Percentiles rank a stretch among this genome's conserved stretches.
These are phyloP conservation scores for Simalia tracyae DNA, from an alignment of 2,797 vertebrate genomes.

Conservation along the genomic window DNA sequence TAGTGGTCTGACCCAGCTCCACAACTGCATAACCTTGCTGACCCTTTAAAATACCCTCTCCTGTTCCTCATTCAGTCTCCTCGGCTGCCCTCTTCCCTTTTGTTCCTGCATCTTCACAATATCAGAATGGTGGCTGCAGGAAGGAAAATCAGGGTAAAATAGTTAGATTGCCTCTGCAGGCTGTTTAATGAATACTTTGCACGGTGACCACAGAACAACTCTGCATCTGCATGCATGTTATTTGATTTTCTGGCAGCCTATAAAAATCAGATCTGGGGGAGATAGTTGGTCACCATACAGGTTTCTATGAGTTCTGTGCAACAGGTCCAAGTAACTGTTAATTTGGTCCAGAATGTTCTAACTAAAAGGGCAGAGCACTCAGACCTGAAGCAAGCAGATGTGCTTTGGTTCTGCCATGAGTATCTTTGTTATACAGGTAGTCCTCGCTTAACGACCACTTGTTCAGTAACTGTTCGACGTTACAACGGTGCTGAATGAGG, in stretches of 20 bases:
- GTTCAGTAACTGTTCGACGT: neutral
- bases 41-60: neutral
- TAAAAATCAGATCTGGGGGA: slow-evolving; percentile 31
- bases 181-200: neutral
- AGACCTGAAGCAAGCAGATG: neutral
- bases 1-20: neutral
- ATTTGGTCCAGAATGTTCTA: slow-evolving; percentile 23
- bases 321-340: neutral
- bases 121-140: neutral
- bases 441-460: neutral
- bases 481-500: neutral
- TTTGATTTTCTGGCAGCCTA: neutral
- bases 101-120: neutral
- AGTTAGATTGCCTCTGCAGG: neutral
- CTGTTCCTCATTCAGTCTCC: neutral
- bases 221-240: slow-evolving; percentile 15
- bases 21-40: neutral
- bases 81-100: neutral
- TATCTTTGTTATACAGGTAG: neutral
- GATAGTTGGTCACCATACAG: neutral
- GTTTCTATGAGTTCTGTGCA: neutral
- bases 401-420: neutral
- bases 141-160: neutral
- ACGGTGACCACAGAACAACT: slow-evolving; percentile 2
- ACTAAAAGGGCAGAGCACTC: neutral